phyloP scores from a whole-genome alignment of 2,888 invertebrate genomes.

The Cerastis rubricosa region DNA sequence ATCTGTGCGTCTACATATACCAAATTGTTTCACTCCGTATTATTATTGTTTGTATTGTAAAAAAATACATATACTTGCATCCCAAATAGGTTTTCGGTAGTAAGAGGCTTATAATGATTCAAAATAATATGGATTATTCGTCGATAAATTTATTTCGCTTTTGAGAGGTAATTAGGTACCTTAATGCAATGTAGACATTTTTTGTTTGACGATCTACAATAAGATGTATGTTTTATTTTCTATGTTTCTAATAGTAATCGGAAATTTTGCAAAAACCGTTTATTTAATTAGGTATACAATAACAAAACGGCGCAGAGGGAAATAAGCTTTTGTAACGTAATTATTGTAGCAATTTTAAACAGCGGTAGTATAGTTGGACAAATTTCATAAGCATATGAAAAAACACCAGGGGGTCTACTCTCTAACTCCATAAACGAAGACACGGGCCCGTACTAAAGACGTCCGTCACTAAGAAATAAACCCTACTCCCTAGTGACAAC shows the following conservation, averaged over 20 bases:
- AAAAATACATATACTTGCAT: constrained; percentile 7
- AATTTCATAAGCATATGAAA: neutral
- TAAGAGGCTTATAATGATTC: neutral
- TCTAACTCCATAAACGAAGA: too few relatives aligned
- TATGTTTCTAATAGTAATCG: neutral
- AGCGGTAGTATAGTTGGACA: neutral
- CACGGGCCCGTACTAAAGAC: too few relatives aligned
- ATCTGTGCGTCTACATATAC: constrained; percentile 4
- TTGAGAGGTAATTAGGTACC: neutral
- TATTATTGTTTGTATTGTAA: constrained; percentile 15
- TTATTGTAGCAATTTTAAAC: neutral
- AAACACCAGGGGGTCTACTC: too few relatives aligned
- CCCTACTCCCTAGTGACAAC: too few relatives aligned
- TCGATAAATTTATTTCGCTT: neutral
- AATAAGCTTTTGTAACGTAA: neutral
- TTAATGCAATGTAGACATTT: neutral
- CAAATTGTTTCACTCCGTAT: neutral
- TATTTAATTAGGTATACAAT: too few relatives aligned
- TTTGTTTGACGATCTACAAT: too few relatives aligned
- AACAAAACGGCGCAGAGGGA: neutral
- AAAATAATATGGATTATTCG: too few relatives aligned
- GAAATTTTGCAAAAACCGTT: neutral
- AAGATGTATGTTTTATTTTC: neutral
- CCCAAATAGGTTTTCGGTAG: neutral
- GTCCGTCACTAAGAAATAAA: too few relatives aligned